Evolutionary conservation across 2,797 vertebrate species (phyloP), one percentile per base, ranked within the genome.

Genomic region (Macroramphosus scolopax): DNA sequence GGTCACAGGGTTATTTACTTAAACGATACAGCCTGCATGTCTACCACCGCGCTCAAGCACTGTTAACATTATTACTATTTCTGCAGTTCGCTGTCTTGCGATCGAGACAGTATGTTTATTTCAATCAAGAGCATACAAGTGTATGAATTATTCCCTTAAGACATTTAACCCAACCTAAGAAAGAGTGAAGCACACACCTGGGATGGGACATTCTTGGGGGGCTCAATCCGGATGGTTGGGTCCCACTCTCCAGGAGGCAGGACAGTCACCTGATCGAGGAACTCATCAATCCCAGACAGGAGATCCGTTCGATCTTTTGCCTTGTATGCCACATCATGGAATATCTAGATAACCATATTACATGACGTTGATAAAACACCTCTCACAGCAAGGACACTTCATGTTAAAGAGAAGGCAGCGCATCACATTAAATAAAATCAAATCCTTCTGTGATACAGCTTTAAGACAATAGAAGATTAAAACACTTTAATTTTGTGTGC

Each of bases 301-400:
- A 98, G 91, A 84, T 98, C 94, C 16, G 89, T 94, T 74, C 95
- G 80, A 77, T 98, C 95, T 88, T 96, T 98, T 74, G 95, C 95
- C 88, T 96, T 98, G 82, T 98, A 98, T 18, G 95, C 95, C 80
- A 98, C 95, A 61, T 97, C 95, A 18, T 96, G 94, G 83, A 98
- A 98, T 83, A 97, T 92, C 95, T 98, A 74, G 3, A 51, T 0
- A 41, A 17, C 11, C n/a, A n/a, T n/a, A n/a, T n/a, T n/a, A n/a
- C n/a, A n/a, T n/a, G n/a, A n/a, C n/a, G n/a, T n/a, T n/a, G n/a
- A 37, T 12, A 5, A 3, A 25, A 1, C 32, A 18, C 3, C n/a
- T 3, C 15, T 47, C 31, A 39, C 1, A 12, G 6, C 8, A 30
- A 34, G 13, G 30, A 4, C 7, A n/a, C 6, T 4, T 22, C 5